These are phyloP conservation scores for Enteromius fasciolatus DNA, from an alignment of 2,797 vertebrate species.

Conservation along the genomic window DNA sequence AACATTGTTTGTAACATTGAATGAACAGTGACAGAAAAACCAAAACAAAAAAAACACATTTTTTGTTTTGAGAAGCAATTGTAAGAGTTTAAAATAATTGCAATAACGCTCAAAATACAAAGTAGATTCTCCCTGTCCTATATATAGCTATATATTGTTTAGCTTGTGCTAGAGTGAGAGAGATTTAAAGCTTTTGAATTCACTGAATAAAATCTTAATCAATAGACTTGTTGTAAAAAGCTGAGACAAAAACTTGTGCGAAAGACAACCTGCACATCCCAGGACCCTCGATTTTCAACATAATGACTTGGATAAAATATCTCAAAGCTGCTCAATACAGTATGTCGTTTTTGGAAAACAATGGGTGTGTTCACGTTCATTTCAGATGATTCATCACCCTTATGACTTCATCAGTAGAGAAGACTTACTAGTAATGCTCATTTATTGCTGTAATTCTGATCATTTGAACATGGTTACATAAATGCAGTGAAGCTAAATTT, in stretches of 20 bases:
- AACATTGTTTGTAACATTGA: neutral
- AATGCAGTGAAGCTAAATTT: neutral
- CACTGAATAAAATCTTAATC: neutral
- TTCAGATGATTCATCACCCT: neutral
- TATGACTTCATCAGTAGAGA: neutral
- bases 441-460: neutral
- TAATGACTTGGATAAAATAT: neutral
- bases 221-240: neutral
- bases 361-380: neutral
- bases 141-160: neutral
- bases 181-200: neutral
- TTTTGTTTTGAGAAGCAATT: neutral
- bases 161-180: neutral
- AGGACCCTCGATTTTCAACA: neutral
- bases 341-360: neutral
- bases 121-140: neutral
- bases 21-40: neutral
- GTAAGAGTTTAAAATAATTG: neutral
- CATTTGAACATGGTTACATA: neutral
- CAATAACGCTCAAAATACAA: neutral
- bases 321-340: neutral
- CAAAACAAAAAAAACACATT: neutral
- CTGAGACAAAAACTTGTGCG: neutral
- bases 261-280: neutral
- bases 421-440: neutral